Conservation (phyloP, 1,140 invertebrate species). For the Dreissena rostriformis region DNA sequence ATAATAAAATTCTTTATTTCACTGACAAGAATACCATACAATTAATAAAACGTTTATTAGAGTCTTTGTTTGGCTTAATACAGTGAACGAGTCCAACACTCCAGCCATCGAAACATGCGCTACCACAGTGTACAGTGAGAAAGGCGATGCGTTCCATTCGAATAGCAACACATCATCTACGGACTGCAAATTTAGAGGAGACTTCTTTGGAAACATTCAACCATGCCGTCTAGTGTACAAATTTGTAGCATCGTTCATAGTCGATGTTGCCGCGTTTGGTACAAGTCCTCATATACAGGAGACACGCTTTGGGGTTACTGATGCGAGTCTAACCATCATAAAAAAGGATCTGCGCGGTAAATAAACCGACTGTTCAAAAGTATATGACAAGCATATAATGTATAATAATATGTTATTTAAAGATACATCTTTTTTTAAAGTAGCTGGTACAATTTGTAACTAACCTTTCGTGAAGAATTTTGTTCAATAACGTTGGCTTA, state of each 20-base stretch:
- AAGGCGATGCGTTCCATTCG: too few species aligned
- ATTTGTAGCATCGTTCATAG: neutral
- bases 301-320: constrained; percentile 16
- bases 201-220: constrained; percentile 18
- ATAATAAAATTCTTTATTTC: too few species aligned
- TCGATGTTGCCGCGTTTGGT: neutral
- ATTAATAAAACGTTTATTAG: too few species aligned
- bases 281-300: neutral
- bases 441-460: neutral
- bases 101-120: too few species aligned
- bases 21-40: too few species aligned
- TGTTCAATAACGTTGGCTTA: neutral
- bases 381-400: neutral
- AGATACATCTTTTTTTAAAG: too few species aligned
- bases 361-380: neutral
- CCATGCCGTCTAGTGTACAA: neutral
- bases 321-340: neutral
- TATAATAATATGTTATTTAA: too few species aligned
- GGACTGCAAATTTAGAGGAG: neutral
- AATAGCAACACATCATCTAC: neutral
- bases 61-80: too few species aligned
- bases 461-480: neutral
- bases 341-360: neutral
- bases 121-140: too few species aligned
- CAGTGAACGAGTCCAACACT: too few species aligned